phyloP scores from a whole-genome alignment of 2,888 invertebrate genomes.

The Choristoneura rosaceana region DNA sequence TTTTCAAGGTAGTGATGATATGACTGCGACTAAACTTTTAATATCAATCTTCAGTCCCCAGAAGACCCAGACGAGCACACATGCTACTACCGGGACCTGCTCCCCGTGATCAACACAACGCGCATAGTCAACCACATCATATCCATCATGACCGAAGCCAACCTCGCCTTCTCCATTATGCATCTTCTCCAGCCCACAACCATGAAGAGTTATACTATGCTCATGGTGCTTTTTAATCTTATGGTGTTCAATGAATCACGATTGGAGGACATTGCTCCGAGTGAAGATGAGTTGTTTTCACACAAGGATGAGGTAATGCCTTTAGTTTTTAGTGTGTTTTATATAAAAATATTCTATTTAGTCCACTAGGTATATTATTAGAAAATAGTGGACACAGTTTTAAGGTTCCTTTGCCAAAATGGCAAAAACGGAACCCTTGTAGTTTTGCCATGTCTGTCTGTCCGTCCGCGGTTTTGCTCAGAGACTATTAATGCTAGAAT shows the following conservation, averaged over 20 bases:
- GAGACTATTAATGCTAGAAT: too few species aligned
- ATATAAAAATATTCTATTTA: too few species aligned
- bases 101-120: conserved; percentile 73
- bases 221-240: conserved; percentile 66
- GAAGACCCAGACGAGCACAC: conserved; percentile 62
- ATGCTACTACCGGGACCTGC: conserved; percentile 70
- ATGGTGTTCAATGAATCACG: conserved; percentile 66
- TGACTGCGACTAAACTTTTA: not conserved
- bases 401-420: too few species aligned
- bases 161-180: conserved; percentile 55
- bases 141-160: conserved; percentile 57
- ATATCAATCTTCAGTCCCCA: not conserved
- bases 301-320: conserved; percentile 52
- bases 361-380: too few species aligned
- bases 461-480: too few species aligned
- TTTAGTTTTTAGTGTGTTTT: too few species aligned
- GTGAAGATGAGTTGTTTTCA: conserved; percentile 68
- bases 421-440: too few species aligned
- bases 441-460: too few species aligned
- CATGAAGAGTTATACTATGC: conserved; percentile 59
- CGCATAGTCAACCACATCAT: conserved; percentile 68
- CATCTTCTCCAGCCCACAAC: conserved; percentile 68
- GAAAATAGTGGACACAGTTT: too few species aligned
- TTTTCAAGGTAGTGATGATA: too few species aligned
- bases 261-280: conserved; percentile 61